Evolutionary conservation across 2,113 vertebrate species (phyloP).

Genomic region (Ivindomyrus marchei): DNA sequence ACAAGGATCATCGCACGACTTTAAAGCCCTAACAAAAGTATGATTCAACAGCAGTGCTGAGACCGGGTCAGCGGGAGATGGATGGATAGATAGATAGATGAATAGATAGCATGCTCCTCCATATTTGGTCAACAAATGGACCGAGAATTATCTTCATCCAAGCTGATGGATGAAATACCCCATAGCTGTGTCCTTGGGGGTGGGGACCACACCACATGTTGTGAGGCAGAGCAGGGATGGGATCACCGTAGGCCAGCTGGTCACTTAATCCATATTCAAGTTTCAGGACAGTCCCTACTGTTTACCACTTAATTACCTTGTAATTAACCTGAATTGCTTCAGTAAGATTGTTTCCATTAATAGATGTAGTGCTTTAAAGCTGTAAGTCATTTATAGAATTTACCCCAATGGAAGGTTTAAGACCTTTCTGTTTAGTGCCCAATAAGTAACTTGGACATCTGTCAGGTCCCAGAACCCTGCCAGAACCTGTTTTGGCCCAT

Average conservation of each 20-base stretch:
- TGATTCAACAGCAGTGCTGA: slow-evolving; percentile 19
- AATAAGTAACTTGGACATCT: background rate
- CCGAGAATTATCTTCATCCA: background rate
- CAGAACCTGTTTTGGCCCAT: background rate
- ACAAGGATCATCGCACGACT: background rate
- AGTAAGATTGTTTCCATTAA: background rate
- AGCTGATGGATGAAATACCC: background rate
- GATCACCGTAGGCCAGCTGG: background rate
- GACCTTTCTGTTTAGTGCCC: background rate
- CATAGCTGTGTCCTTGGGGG: background rate
- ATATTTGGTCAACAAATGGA: background rate
- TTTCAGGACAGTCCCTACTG: background rate
- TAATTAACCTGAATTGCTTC: background rate
- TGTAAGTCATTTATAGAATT: background rate
- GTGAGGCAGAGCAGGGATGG: background rate
- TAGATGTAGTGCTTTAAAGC: background rate
- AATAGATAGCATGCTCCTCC: background rate
- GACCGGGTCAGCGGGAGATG: slow-evolving; percentile 7
- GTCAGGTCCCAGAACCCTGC: background rate
- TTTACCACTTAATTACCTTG: background rate
- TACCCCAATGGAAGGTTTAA: background rate
- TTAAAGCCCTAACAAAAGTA: slow-evolving; percentile 12
- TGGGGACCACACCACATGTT: background rate
- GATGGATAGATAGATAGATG: background rate
- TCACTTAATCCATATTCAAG: background rate